Evolutionary conservation across 2,113 vertebrate species (phyloP).

Genomic region (Aspidoscelis tigris): DNA sequence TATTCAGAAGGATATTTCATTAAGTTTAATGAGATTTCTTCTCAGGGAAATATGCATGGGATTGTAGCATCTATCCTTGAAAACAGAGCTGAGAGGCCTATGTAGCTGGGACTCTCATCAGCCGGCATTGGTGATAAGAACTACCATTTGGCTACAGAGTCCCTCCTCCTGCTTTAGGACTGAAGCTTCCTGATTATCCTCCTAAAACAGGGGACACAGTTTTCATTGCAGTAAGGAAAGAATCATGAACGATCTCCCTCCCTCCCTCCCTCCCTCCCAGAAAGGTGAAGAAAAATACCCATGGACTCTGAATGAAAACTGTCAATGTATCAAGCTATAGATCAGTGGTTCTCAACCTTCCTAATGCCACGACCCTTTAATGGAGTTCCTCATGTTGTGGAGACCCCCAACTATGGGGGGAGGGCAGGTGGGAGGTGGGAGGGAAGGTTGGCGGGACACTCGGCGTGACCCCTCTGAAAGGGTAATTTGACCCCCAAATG

Average conservation of each 20-base stretch:
- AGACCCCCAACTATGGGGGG: too few species aligned
- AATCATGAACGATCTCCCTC: too few species aligned
- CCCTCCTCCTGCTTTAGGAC: neutral
- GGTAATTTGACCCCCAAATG: too few species aligned
- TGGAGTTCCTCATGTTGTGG: too few species aligned
- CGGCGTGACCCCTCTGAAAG: too few species aligned
- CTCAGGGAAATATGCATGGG: neutral
- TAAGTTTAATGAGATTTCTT: neutral
- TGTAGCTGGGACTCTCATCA: neutral
- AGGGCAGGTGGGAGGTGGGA: too few species aligned
- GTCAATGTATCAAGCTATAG: neutral
- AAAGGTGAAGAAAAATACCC: neutral
- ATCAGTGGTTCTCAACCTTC: too few species aligned
- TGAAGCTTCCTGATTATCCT: neutral
- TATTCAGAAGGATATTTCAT: neutral
- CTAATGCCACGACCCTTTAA: too few species aligned
- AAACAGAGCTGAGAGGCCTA: too few species aligned
- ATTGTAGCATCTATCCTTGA: neutral
- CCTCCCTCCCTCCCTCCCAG: neutral
- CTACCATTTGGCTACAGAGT: neutral
- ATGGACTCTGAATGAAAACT: neutral
- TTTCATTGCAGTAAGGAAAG: neutral
- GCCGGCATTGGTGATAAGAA: neutral
- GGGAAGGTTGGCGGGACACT: too few species aligned
- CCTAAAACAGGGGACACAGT: neutral